These are phyloP conservation scores for Pseudomyrmex gracilis DNA, from an alignment of 1,140 invertebrate species.

Conservation along the genomic window DNA sequence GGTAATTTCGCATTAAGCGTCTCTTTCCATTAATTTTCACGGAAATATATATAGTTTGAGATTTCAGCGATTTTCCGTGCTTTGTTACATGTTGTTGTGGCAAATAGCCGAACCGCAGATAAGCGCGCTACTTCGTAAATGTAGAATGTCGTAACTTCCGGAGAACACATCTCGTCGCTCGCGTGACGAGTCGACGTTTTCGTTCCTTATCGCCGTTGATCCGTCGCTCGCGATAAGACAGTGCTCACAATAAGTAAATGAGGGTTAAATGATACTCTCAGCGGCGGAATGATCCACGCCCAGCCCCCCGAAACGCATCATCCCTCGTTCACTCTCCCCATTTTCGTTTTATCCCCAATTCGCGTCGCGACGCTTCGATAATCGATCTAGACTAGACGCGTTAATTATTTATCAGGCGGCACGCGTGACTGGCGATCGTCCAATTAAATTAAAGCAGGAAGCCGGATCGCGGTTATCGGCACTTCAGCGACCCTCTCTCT, in stretches of 20 bases:
- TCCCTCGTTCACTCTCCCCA: background rate
- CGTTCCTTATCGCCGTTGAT: slow-evolving; percentile 19
- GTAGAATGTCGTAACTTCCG: slow-evolving; percentile 37
- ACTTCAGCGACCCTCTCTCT: slow-evolving; percentile 71
- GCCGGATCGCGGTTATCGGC: slow-evolving; percentile 73
- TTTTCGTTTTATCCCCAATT: slow-evolving; percentile 22
- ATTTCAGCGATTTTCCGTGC: slow-evolving; percentile 12
- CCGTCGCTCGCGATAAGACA: slow-evolving; percentile 25
- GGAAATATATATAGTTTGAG: background rate
- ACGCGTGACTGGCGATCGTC: slow-evolving; percentile 77
- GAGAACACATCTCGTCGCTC: slow-evolving; percentile 27
- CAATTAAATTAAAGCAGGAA: slow-evolving; percentile 79
- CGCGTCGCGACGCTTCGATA: slow-evolving; percentile 66
- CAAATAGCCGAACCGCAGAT: slow-evolving; percentile 26
- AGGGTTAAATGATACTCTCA: slow-evolving; percentile 35
- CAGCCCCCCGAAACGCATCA: background rate
- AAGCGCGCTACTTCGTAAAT: slow-evolving; percentile 32
- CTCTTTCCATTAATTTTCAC: slow-evolving; percentile 28
- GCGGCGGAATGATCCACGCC: background rate
- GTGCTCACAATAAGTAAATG: slow-evolving; percentile 11
- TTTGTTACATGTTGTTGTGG: slow-evolving; percentile 6
- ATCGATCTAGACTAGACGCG: slow-evolving; percentile 76
- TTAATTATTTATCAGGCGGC: slow-evolving; percentile 78
- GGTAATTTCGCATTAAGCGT: background rate
- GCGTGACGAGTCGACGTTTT: slow-evolving; percentile 37